Base-by-base conservation (phyloP, 2,888 invertebrate species). In the Hydrotaea diabolus region DNA sequence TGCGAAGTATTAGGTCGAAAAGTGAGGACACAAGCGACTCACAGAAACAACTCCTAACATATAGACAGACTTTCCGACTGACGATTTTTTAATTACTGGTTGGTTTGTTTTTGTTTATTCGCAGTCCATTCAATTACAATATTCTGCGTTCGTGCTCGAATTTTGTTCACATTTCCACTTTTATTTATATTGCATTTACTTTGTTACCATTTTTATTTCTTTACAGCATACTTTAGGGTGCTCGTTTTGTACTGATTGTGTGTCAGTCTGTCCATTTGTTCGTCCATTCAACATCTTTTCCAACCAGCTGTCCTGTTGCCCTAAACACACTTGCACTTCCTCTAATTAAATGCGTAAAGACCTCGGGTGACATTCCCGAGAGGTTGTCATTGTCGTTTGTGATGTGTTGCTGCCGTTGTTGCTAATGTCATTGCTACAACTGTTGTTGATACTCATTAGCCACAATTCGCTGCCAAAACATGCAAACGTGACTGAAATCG, bases 401-500 rank as follows among this genome's bases (percentile, higher is more conserved):
- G 39, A 4, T 39, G 31, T 31, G 39, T 8, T 39, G 39, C n/a
- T 49, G 49, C 2, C n/a, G 49, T 49, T 49, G 49, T 13, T 49
- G n/a, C 49, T 49, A 49, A 49, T 49, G 49, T 3, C 49, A 49
- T 49, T 15, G 55, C 21, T 21, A 21, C 55, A 21, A 11, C 55
- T 55, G 21, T 55, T 21, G 55, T 11, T 19, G 55, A 19, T 21
- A 21, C 21, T 59, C 59, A 59, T 59, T 59, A 59, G 23, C 21
- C 59, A 15, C 21, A 69, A 69, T 69, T 23, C 19, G 15, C 59
- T 36, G 19, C 13, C 55, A 57, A 64, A 57, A 39, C 66, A 69
- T 39, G 69, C 31, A 31, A 17, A 81, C 84, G 84, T 84, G 84
- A 84, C 81, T 66, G 39, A 57, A 75, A 81, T 84, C 39, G 49